Evolutionary conservation across 2,797 vertebrate genomes (phyloP).

Genomic region (Poeciliopsis presidionis): DNA sequence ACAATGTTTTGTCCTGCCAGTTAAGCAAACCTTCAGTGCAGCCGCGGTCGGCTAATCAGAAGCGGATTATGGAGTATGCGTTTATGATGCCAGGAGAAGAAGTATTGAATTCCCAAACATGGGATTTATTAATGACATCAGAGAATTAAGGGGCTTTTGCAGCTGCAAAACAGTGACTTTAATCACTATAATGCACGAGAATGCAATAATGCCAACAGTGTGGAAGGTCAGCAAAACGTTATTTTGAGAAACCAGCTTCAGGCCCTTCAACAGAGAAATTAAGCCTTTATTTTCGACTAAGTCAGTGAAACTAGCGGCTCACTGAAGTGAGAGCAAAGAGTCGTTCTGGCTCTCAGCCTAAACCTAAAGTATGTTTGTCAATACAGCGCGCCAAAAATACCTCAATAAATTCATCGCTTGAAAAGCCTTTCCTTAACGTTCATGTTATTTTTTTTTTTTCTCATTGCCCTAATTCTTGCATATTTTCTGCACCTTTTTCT

Average conservation of each 20-base stretch:
- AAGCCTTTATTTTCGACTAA: background rate
- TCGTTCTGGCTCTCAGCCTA: background rate
- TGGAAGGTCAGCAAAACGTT: background rate
- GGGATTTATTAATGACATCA: background rate
- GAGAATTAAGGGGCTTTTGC: background rate
- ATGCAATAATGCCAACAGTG: background rate
- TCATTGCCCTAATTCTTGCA: conserved; percentile 49
- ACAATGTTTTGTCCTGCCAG: background rate
- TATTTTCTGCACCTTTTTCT: conserved; percentile 65
- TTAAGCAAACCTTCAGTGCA: background rate
- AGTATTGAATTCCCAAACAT: background rate
- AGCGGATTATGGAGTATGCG: background rate
- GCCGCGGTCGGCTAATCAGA: background rate
- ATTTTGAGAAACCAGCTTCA: background rate
- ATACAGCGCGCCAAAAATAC: conserved; percentile 28
- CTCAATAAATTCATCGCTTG: conserved; percentile 26
- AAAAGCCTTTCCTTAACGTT: conserved; percentile 38
- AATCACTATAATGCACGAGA: background rate
- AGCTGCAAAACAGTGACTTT: background rate
- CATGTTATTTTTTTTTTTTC: conserved; percentile 14
- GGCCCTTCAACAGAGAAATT: background rate
- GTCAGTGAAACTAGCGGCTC: background rate
- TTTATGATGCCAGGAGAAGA: background rate
- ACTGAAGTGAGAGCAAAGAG: background rate
- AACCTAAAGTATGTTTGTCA: background rate